Conservation (phyloP, 2,797 vertebrate species). For the Mus spretus region DNA sequence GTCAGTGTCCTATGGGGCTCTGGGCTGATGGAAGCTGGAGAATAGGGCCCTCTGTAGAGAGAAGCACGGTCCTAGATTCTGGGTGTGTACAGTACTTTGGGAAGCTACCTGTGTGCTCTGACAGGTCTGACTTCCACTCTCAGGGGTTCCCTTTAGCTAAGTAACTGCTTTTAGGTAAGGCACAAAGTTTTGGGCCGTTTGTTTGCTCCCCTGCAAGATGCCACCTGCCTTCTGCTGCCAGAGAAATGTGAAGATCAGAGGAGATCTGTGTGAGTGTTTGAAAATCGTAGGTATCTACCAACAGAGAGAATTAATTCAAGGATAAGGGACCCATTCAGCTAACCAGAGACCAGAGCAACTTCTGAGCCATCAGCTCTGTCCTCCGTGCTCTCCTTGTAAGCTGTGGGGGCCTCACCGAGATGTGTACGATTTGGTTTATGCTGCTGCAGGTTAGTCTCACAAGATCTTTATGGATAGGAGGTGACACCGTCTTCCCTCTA, state of each 20-base stretch:
- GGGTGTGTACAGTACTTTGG: neutral
- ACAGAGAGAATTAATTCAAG: neutral
- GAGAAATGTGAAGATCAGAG: neutral
- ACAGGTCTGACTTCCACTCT: neutral
- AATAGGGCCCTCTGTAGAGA: neutral
- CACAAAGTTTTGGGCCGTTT: neutral
- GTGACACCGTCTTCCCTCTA: neutral
- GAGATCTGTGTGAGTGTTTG: neutral
- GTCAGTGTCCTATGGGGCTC: too few relatives aligned
- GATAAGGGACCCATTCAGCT: neutral
- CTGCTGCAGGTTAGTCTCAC: neutral
- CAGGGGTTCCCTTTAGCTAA: neutral
- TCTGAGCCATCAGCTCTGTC: neutral
- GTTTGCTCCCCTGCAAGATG: neutral
- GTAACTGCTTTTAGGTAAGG: neutral
- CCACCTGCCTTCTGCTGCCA: neutral
- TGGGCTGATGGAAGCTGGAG: neutral
- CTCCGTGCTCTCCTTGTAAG: neutral
- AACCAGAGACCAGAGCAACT: neutral
- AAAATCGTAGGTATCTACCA: neutral
- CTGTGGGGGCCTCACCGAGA: neutral
- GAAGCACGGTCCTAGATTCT: neutral
- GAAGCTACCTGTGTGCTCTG: neutral
- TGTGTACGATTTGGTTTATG: fast-evolving
- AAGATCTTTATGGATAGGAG: neutral